Evolutionary conservation across 2,797 vertebrate species (phyloP), one percentile per base, ranked within the genome.

Genomic region (Okamejei kenojei): DNA sequence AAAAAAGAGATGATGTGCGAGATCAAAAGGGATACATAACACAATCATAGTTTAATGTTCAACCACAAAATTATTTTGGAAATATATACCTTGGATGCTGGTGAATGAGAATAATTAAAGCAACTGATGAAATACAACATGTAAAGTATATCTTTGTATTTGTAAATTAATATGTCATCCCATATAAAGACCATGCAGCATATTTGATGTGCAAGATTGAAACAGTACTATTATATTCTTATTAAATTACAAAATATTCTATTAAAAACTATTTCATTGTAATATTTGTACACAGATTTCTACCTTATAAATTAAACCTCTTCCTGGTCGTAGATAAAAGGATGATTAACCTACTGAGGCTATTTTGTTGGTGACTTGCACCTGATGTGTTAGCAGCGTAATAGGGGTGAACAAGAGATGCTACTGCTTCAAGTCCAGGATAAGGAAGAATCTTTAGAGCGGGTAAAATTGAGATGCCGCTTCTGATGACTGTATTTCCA

Each of bases 401-500:
- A 90, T 11, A 17, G 11, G 38, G 17, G 23, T 45, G 88, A 74
- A 65, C 65, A 26, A 76, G 71, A 74, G 35, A n/a, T 29, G 68
- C 23, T 29, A 8, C 90, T 54, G 10, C 26, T 92, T n/a, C 90
- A 92, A 92, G 23, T 76, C 8, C 26, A 76, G 71, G 19, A 29
- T 32, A 17, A 71, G n/a, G 9, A 77, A 94, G 91, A 93, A 93
- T 63, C 94, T 95, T 99, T 97, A 99, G 96, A 99, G 98, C 94
- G 99, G 99, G 95, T 99, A 99, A 95, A 99, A 99, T 93, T 99
- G 99, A 26, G 99, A 99, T 2, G 99, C 98, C 0, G 99, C 99
- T 96, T 99, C 99, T 0, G 99, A 99, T 0, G 99, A 99, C 96
- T 99, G 99, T 95, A 99, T 99, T 95, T 99, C 99, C 96, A 99